Base-by-base conservation (phyloP, 2,113 vertebrate genomes). In the Alligator sinensis region DNA sequence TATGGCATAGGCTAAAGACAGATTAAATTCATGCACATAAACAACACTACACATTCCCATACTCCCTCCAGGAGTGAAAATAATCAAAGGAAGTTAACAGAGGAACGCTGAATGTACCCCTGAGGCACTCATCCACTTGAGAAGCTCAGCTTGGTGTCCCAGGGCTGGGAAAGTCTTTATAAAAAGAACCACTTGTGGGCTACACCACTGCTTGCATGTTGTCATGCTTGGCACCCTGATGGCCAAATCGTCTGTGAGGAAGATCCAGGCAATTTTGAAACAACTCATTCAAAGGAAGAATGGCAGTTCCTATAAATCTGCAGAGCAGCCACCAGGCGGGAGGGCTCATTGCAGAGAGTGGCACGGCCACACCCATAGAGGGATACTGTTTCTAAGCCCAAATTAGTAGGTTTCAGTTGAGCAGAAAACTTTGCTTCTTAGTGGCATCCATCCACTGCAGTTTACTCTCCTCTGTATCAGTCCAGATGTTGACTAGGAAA, bases 401-500 rank as follows among this genome's bases (percentile, higher is more conserved):
- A 72, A 84, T 62, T 59, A 78, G 77, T 30, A 54, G 75, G 58
- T 77, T 60, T 47, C 34, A 13, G 4, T 27, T 24, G 38, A 21
- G 24, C 58, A 62, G 75, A 63, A 79, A 84, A 59, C 38, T 72
- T 38, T 15, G 34, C 30, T 62, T 59, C 62, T 47, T n/a, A 2
- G 38, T 24, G 28, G 63, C 64, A 11, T 18, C 19, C 59, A 72
- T 63, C 82, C 77, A 22, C 66, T 27, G 24, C 25, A 25, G 82
- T 59, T 63, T 19, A 24, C 59, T 76, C 89, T 90, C 68, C 59
- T 61, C 59, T 77, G 24, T 70, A 19, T 60, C 58, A 30, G 17
- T 55, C 92, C 95, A 95, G 90, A 96, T 94, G 85, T 91, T 88
- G 90, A 89, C 91, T 88, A 2, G 6, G 86, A 90, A 95, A 95